phyloP scores from a whole-genome alignment of 2,113 vertebrate species.

The Marmota flaviventris region DNA sequence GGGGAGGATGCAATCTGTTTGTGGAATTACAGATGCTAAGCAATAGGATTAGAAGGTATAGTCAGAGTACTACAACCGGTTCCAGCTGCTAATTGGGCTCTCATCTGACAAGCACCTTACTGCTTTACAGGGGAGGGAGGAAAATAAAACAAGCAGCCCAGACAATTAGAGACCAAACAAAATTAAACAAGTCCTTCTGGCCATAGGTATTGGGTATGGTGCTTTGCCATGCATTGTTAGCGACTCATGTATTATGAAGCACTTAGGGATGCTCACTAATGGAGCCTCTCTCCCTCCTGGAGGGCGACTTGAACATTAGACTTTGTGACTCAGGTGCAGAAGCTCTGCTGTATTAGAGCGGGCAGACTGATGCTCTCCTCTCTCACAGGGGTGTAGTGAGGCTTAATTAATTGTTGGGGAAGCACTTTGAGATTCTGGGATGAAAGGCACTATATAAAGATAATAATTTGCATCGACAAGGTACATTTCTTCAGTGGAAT shows the following conservation, averaged over 20 bases:
- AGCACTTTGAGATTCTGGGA: conserved; percentile 81
- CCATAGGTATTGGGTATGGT: conserved; percentile 54
- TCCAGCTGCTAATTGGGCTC: conserved; percentile 79
- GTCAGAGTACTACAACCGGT: conserved; percentile 75
- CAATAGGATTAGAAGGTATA: conserved; percentile 75
- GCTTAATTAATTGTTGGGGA: conserved; percentile 84
- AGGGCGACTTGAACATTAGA: conserved; percentile 77
- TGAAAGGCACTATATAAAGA: conserved; percentile 83
- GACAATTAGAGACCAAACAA: conserved; percentile 83
- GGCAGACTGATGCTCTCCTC: conserved; percentile 57
- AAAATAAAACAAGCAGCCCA: conserved; percentile 66
- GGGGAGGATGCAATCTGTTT: conserved; percentile 66
- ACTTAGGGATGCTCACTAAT: conserved; percentile 80
- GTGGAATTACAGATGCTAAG: conserved; percentile 83
- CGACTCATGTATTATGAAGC: conserved; percentile 72
- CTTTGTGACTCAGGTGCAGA: conserved; percentile 73
- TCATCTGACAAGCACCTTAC: conserved; percentile 84
- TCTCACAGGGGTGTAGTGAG: conserved; percentile 77
- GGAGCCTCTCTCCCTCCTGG: conserved; percentile 75
- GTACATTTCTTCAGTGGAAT: conserved; percentile 82
- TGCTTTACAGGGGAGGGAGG: conserved; percentile 76
- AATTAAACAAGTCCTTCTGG: conserved; percentile 80
- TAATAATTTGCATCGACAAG: conserved; percentile 81
- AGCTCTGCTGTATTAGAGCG: conserved; percentile 34
- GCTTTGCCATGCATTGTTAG: background rate